A percentile compares a stretch with the other conserved stretches of the same genome.
These are phyloP conservation scores for Lordiphosa clarofinis DNA, from an alignment of 1,140 invertebrate genomes.

Conservation along the genomic window DNA sequence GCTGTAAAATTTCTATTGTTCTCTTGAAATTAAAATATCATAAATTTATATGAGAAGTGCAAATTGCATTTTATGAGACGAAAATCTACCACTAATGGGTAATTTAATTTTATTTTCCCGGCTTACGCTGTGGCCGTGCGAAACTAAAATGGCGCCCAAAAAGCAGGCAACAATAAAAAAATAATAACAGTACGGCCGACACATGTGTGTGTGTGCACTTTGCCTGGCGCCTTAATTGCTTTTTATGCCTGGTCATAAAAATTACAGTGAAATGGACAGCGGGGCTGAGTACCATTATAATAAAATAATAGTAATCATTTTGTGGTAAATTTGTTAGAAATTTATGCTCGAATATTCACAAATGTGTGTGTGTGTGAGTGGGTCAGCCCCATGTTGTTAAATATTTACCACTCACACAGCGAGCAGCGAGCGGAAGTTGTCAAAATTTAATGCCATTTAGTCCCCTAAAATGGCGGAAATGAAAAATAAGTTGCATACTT, in stretches of 20 bases:
- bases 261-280: conserved; percentile 18
- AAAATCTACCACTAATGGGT: conserved; percentile 66
- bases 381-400: conserved; percentile 14
- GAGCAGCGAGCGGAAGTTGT: conserved; percentile 21
- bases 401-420: conserved; percentile 18
- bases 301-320: conserved; percentile 70
- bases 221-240: conserved; percentile 60
- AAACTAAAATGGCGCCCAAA: conserved; percentile 47
- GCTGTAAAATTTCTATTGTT: neutral
- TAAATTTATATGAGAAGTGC: conserved; percentile 35
- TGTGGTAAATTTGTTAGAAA: conserved; percentile 66
- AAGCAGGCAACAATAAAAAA: conserved; percentile 26
- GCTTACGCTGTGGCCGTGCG: conserved; percentile 17
- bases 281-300: conserved; percentile 37
- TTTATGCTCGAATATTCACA: conserved; percentile 32
- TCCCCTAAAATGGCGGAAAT: conserved; percentile 22
- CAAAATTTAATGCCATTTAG: conserved; percentile 34
- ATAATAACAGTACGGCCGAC: conserved; percentile 46
- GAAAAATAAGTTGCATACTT: conserved; percentile 18
- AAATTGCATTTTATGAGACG: conserved; percentile 48
- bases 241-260: conserved; percentile 56
- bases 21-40: conserved; percentile 31
- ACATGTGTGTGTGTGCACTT: conserved; percentile 31
- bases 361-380: conserved; percentile 16
- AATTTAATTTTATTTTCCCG: conserved; percentile 70